Base-by-base conservation (phyloP, 2,888 invertebrate genomes). In the Escarpia spicata region DNA sequence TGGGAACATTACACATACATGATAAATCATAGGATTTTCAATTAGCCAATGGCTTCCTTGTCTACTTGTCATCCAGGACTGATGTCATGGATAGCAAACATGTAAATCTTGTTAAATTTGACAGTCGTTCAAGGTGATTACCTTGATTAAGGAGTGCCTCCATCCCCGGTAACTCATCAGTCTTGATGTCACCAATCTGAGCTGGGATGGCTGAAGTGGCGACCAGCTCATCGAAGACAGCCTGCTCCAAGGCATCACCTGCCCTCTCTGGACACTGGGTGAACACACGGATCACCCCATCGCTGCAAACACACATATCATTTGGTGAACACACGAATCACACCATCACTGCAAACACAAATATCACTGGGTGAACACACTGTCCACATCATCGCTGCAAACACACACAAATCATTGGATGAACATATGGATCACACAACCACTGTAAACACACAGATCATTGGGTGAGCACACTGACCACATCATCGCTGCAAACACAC, bases 251-350 rank as follows among this genome's bases (percentile, higher is more conserved):
- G 37, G 97, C 97, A 92, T 97, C 97, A 0, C 98, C 99, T 93
- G 94, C 94, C 92, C 95, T 94, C 75, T 94, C 96, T 0, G 98
- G 97, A 95, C 98, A 97, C 93, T 97, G 97, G 0, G 98, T 98
- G 96, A 99, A 99, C 90, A 99, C 97, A 93, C 99, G 97, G 0
- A 99, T 97, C 0, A 98, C 95, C 0, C 98, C 98, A 96, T 99
- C 99, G 97, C 98, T 98, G 93, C 44, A 91, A n/a, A 75, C 75
- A 75, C 75, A 75, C 75, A 75, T 3, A 75, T 75, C 75, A 75
- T 3, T 75, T 1, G 26, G 26, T 75, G 75, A 75, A 75, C 75
- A 75, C 3, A 75, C 3, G 19, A 19, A 60, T 60, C 26, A 60
- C 60, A 2, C 15, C 6, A 60, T 15, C 90, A 19, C 90, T 31